Conservation (phyloP, 1,140 invertebrate genomes). For the Tenebrio molitor region DNA sequence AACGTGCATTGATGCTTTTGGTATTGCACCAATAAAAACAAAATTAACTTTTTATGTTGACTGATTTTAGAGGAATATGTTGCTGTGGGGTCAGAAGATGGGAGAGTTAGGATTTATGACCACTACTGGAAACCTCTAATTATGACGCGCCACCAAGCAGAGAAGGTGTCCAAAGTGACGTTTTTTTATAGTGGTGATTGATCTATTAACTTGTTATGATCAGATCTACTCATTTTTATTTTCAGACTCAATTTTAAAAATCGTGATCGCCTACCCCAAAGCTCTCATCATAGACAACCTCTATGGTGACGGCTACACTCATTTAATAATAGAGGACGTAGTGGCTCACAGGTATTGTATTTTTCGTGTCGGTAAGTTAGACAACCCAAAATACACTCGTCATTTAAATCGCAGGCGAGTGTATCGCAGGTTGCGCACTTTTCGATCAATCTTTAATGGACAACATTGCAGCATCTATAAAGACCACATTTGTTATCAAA, state of each 20-base stretch:
- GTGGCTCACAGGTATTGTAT: slow-evolving; percentile 44
- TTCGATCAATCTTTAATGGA: too few relatives aligned
- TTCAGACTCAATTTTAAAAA: slow-evolving; percentile 34
- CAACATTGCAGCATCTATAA: slow-evolving; percentile 61
- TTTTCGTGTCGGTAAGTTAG: not conserved
- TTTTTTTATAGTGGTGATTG: slow-evolving; percentile 54
- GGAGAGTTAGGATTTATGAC: slow-evolving; percentile 59
- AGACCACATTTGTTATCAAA: slow-evolving; percentile 62
- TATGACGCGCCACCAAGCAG: slow-evolving; percentile 56
- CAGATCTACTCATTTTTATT: not conserved
- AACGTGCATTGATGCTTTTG: slow-evolving; percentile 60
- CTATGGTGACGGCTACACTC: slow-evolving; percentile 31
- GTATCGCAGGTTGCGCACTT: too few relatives aligned
- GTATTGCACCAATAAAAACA: slow-evolving; percentile 43
- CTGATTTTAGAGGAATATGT: slow-evolving; percentile 56
- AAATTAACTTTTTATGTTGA: not conserved
- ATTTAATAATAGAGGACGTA: slow-evolving; percentile 42
- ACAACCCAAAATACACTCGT: not conserved
- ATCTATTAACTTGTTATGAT: not conserved
- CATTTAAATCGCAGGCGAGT: not conserved
- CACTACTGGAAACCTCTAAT: slow-evolving; percentile 57
- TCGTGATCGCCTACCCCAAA: slow-evolving; percentile 46
- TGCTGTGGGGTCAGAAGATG: slow-evolving; percentile 62
- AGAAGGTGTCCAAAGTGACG: slow-evolving; percentile 58
- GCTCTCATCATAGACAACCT: slow-evolving; percentile 33